Base-by-base conservation (phyloP, 2,797 vertebrate genomes). In the Centropyge bicolor region DNA sequence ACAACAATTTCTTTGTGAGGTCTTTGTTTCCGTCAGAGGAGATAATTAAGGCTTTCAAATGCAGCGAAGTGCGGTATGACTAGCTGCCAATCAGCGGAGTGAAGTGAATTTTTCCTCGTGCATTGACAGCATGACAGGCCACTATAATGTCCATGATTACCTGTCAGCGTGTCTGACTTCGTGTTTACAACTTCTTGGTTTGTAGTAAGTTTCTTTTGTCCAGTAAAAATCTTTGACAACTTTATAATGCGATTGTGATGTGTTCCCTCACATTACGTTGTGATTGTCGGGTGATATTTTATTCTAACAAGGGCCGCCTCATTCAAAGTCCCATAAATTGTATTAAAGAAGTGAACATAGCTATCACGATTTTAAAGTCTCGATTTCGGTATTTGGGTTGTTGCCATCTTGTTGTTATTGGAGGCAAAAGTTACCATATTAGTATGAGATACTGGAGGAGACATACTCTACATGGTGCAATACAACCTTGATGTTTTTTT, bases 31-130 rank as follows among this genome's bases (percentile, higher is more conserved):
- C 9, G 4, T 73, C 51, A 24, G 14, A 76, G 70, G n/a, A 48
- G 24, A 77, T 69, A 81, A 79, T 79, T 46, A 41, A 66, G 43
- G 48, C 71, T 87, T 76, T 81, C 71, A 78, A 61, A 59, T 49
- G 16, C 51, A 31, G 14, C 46, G 22, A 85, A 31, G 52, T 55
- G 20, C 63, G 27, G 48, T 46, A 16, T 62, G 63, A 70, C 68
- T 59, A 20, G 55, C 55, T 73, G 72, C 76, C 81, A 77, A 1
- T 82, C 71, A 66, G 4, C 6, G 17, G 5, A 74, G 63, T 54
- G 6, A 51, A 60, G 45, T 67, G 3, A 8, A 9, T 64, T 52
- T 79, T 56, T 27, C 6, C 12, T 8, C 24, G 38, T 27, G 46
- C 12, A 14, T 36, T 61, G 40, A 55, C n/a, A 60, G 45, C n/a